Percentiles rank a stretch among this genome's conserved stretches.
Conservation (phyloP, 1,140 invertebrate species). For the Drosophila grimshawi region DNA sequence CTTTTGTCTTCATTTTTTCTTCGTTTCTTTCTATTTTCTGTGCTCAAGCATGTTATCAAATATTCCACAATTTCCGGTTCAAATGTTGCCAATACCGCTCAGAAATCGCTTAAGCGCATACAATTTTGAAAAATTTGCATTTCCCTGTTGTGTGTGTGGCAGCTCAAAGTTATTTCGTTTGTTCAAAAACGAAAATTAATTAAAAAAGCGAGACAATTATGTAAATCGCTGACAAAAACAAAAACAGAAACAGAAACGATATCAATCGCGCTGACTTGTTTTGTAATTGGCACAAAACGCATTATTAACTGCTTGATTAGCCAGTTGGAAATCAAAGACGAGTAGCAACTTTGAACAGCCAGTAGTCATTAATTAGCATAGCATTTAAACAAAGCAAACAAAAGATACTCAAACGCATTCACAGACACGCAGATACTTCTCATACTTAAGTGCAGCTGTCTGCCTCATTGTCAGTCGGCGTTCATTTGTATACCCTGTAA, state of each 20-base stretch:
- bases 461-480: slow-evolving; percentile 25
- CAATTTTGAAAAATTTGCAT: slow-evolving; percentile 24
- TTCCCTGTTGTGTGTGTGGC: slow-evolving; percentile 5
- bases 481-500: slow-evolving; percentile 14
- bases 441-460: slow-evolving; percentile 25
- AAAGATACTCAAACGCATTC: slow-evolving; percentile 15
- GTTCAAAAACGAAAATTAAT: slow-evolving; percentile 9
- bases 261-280: slow-evolving; percentile 3
- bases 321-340: slow-evolving; percentile 25
- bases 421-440: slow-evolving; percentile 9
- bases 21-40: neutral
- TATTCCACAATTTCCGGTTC: slow-evolving; percentile 47
- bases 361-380: slow-evolving; percentile 35
- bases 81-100: slow-evolving; percentile 36
- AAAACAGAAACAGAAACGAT: no score
- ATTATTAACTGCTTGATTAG: slow-evolving; percentile 39
- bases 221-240: slow-evolving; percentile 16
- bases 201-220: slow-evolving; percentile 32
- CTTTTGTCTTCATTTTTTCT: neutral
- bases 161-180: slow-evolving; percentile 12
- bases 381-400: slow-evolving; percentile 41
- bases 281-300: slow-evolving; percentile 49
- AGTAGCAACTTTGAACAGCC: slow-evolving; percentile 18
- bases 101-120: neutral
- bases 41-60: slow-evolving; percentile 41